Evolutionary conservation across 2,113 vertebrate species (phyloP), one percentile per base, ranked within the genome.

Genomic region (Paracanthobrama guichenoti): DNA sequence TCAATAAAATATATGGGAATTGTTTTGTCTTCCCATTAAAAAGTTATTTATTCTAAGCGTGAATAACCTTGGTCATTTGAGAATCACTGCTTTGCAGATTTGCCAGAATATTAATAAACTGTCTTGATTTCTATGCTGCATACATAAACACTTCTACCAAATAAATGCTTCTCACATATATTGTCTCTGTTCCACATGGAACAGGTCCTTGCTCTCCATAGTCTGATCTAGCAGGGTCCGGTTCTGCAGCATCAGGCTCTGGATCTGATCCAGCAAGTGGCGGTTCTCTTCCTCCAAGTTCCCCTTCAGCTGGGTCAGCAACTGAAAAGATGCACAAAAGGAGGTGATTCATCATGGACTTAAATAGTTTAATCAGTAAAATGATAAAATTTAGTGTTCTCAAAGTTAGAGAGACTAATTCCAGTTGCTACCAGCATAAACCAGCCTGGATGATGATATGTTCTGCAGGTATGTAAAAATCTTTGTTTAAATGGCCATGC

Each of bases 131-230:
- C 64, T 67, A 2, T 4, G 28, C n/a, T 67, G 28, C 16, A 39
- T 39, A 10, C 16, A 39, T 26, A 22, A 75, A 55, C 26, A 20
- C 48, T 50, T 50, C 14, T 3, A 20, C 18, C 6, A 55, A 55
- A 55, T 8, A 55, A 76, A 69, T 62, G 31, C 88, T 71, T 92
- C 95, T 81, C 92, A 99, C 98, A 99, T 99, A 92, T 99, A 99
- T 84, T 99, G 97, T 92, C 98, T 96, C 93, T 99, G 98, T 87
- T 99, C 98, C 7, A 99, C 97, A 18, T 99, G 97, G 92, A 97
- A 99, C 84, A 99, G 95, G 93, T 99, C 98, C 90, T 99, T 99
- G 97, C 97, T 99, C 93, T 99, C 98, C 97, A 99, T 98, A 82
- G 97, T 99, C 91, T 99, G 98, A 88, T 99, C 98, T 92, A 99